phyloP scores from a whole-genome alignment of 1,140 invertebrate species.

The Matsumurasca onukii region DNA sequence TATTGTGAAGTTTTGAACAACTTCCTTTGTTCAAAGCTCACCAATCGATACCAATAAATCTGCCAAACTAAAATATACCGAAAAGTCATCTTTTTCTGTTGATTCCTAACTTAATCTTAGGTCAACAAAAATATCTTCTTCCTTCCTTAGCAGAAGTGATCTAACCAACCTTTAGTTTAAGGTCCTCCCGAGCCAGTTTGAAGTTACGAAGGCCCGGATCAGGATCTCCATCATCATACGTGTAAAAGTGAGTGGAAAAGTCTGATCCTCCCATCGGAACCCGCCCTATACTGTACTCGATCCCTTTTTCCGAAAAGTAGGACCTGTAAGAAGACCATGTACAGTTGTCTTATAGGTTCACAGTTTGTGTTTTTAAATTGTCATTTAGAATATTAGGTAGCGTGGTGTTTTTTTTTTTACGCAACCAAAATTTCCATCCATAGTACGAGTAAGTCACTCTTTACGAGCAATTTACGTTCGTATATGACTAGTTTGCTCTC shows the following conservation, averaged over 20 bases:
- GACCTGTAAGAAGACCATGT: not conserved
- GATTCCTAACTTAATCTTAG: not conserved
- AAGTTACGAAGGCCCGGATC: slow-evolving; percentile 1
- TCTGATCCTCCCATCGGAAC: not conserved
- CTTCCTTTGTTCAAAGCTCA: too few relatives aligned
- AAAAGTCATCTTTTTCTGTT: not conserved
- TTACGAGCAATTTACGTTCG: too few relatives aligned
- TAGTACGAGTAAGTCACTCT: too few relatives aligned
- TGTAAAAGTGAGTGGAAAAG: not conserved
- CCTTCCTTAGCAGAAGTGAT: not conserved
- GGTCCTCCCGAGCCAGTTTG: not conserved
- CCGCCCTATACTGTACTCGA: not conserved
- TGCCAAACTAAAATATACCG: too few relatives aligned
- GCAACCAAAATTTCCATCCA: too few relatives aligned
- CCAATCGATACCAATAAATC: too few relatives aligned
- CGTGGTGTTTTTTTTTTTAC: too few relatives aligned
- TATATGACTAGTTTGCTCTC: too few relatives aligned
- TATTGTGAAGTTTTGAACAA: too few relatives aligned
- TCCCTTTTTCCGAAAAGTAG: slow-evolving; percentile 1
- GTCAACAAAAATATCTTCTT: not conserved
- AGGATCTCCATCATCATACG: not conserved
- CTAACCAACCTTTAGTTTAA: not conserved
- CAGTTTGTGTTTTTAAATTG: too few relatives aligned
- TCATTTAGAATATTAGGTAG: too few relatives aligned
- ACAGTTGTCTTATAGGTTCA: too few relatives aligned